Evolutionary conservation across 1,140 invertebrate genomes (phyloP).

Genomic region (Drosophila repleta): DNA sequence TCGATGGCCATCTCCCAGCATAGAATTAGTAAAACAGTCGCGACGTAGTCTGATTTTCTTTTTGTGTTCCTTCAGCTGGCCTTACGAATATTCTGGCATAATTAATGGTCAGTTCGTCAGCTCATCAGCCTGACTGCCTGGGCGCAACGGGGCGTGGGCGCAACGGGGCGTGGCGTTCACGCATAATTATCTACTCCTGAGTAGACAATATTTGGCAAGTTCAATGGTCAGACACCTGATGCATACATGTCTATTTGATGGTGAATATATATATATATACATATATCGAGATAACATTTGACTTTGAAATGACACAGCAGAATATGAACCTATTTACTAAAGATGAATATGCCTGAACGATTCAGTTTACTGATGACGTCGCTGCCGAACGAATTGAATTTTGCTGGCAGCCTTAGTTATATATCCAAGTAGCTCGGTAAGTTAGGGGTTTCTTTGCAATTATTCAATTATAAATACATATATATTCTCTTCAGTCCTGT

Average conservation of each 20-base stretch:
- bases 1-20: constrained; percentile 3
- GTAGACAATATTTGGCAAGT: constrained; percentile 30
- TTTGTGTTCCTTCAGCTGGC: constrained; percentile 29
- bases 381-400: too few relatives aligned
- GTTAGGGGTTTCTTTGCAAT: not conserved
- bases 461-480: not conserved
- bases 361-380: too few relatives aligned
- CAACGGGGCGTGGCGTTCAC: constrained; percentile 36
- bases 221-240: constrained; percentile 15
- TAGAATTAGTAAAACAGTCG: constrained; percentile 60
- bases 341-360: too few relatives aligned
- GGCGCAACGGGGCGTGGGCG: not conserved
- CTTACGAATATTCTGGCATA: constrained; percentile 46
- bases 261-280: too few relatives aligned
- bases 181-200: constrained; percentile 56
- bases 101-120: constrained; percentile 70
- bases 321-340: too few relatives aligned
- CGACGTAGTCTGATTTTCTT: constrained; percentile 53
- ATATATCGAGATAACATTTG: too few relatives aligned
- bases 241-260: not conserved
- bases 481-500: not conserved
- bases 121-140: constrained; percentile 37
- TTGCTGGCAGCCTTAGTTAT: too few relatives aligned
- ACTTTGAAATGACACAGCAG: too few relatives aligned
- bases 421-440: too few relatives aligned